Percentiles rank a stretch among this genome's conserved stretches.
Evolutionary conservation across 2,113 vertebrate species (phyloP).

Genomic region (Bothrops jararaca): DNA sequence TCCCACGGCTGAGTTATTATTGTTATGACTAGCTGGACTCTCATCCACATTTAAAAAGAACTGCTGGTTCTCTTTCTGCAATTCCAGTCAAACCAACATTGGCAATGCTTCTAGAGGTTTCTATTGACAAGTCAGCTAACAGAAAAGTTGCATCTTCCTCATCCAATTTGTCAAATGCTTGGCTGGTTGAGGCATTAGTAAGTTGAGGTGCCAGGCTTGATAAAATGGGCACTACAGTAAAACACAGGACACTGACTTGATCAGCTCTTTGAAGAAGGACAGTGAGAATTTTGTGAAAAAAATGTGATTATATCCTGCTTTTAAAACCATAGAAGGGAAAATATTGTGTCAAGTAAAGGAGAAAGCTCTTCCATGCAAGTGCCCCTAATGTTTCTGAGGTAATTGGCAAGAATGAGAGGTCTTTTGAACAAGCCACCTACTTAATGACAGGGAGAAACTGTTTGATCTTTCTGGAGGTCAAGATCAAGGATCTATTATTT

Average conservation of each 20-base stretch:
- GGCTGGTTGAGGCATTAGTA: not conserved
- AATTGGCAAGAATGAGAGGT: not conserved
- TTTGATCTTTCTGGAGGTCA: not conserved
- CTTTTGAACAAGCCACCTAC: not conserved
- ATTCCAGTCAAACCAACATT: not conserved
- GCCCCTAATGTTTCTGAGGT: not conserved
- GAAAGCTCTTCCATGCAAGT: not conserved
- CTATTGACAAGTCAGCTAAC: not conserved
- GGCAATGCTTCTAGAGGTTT: not conserved
- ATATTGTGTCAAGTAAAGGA: not conserved
- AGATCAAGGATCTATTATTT: not conserved
- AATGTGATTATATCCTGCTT: not conserved
- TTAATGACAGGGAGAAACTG: not conserved
- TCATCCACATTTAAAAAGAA: too few species aligned
- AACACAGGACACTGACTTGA: not conserved
- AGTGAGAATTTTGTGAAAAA: not conserved
- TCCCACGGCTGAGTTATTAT: too few species aligned
- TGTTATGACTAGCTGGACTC: too few species aligned
- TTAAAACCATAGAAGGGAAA: not conserved
- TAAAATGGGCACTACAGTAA: not conserved
- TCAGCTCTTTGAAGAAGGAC: not conserved
- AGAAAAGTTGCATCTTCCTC: not conserved
- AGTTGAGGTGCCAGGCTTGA: not conserved
- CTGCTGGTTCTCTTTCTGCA: not conserved
- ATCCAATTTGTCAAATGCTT: not conserved